phyloP scores from a whole-genome alignment of 2,113 vertebrate genomes.

The Lonchura striata region DNA sequence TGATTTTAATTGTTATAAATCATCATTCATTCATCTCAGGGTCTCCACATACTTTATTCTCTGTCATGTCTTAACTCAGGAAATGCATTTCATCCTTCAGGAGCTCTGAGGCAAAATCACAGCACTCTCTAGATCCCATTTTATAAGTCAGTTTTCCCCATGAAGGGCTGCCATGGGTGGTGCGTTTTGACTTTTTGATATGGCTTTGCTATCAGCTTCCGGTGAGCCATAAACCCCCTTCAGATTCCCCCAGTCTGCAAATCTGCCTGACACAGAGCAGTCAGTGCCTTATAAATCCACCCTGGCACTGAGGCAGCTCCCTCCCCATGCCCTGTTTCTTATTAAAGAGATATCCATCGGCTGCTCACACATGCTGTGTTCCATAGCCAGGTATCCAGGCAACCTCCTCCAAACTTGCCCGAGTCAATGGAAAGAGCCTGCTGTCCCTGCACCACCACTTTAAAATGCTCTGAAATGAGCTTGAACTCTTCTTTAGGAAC shows the following conservation, averaged over 20 bases:
- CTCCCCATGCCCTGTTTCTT: conserved; percentile 18
- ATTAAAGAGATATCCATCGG: neutral
- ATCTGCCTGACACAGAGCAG: neutral
- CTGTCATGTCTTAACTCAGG: neutral
- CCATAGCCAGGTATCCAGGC: conserved; percentile 29
- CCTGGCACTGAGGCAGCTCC: neutral
- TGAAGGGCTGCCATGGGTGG: conserved; percentile 12
- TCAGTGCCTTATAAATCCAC: neutral
- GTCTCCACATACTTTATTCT: neutral
- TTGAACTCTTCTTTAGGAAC: neutral
- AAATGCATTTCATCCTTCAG: neutral
- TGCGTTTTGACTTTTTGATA: conserved; percentile 8
- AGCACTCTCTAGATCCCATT: neutral
- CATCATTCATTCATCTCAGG: accelerated
- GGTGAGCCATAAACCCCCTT: neutral
- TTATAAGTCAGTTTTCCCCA: neutral
- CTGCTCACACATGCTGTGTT: neutral
- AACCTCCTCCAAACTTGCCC: conserved; percentile 26
- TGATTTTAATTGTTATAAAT: neutral
- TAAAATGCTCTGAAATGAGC: neutral
- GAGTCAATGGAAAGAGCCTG: conserved; percentile 4
- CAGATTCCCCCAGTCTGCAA: neutral
- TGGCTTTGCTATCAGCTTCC: neutral
- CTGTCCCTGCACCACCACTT: neutral
- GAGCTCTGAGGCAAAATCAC: neutral